phyloP scores from a whole-genome alignment of 1,140 invertebrate genomes.

The Drosophila auraria region DNA sequence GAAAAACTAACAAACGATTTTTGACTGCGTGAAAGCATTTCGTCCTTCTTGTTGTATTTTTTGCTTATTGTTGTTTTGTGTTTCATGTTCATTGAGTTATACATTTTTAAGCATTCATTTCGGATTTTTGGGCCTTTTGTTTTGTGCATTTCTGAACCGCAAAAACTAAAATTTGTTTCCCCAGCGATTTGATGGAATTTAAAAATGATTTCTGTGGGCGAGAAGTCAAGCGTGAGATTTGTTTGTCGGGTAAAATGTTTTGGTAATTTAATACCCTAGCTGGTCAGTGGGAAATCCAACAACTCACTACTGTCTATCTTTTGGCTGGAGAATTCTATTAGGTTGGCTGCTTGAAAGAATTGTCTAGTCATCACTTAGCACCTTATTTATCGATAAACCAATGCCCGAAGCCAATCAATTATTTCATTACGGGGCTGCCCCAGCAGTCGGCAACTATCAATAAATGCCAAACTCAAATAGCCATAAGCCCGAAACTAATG shows the following conservation, averaged over 20 bases:
- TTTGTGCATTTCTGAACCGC: constrained; percentile 32
- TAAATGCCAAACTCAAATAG: constrained; percentile 71
- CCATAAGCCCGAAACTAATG: constrained; percentile 72
- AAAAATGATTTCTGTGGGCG: constrained; percentile 11
- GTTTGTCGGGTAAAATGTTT: constrained; percentile 36
- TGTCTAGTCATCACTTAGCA: constrained; percentile 37
- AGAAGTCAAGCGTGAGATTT: constrained; percentile 61
- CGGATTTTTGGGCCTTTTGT: constrained; percentile 28
- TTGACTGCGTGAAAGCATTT: constrained; percentile 41
- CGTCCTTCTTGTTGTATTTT: constrained; percentile 36
- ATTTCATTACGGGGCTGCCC: constrained; percentile 53
- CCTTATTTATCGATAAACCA: constrained; percentile 59
- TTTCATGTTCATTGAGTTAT: constrained; percentile 80
- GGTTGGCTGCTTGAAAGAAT: not conserved
- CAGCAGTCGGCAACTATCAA: constrained; percentile 51
- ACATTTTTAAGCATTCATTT: constrained; percentile 78
- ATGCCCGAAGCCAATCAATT: constrained; percentile 55
- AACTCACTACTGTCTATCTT: not conserved
- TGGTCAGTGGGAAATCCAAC: not conserved
- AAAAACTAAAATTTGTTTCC: constrained; percentile 26
- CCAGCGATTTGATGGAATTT: constrained; percentile 28
- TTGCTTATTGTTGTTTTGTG: constrained; percentile 41
- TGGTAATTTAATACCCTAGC: constrained; percentile 16
- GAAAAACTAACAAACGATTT: constrained; percentile 47
- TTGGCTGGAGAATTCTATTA: no score